Base-by-base conservation (phyloP, 2,888 invertebrate species). In the Trichacis sp. region DNA sequence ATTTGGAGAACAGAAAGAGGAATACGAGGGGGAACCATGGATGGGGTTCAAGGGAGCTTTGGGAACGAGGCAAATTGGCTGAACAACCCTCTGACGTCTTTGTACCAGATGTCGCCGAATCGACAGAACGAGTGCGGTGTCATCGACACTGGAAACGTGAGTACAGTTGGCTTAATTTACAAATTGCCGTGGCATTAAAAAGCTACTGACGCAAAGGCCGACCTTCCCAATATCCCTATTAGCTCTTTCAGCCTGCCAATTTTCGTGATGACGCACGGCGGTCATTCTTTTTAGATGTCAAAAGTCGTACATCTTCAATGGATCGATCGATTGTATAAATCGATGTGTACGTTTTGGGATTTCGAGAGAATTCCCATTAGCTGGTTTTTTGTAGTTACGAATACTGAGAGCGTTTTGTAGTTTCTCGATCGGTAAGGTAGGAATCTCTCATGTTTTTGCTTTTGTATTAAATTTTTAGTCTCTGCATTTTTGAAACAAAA, bases 21-120 rank as follows among this genome's bases (percentile, higher is more conserved):
- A 55, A 51, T 33, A 24, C 30, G 55, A 40, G 46, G 64, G 33
- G 69, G 79, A 58, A 81, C 76, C 46, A 82, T 83, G 83, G 84
- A 84, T 65, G 71, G 75, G 56, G 75, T 76, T 54, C 68, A 80
- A 48, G 82, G 78, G 63, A 74, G 78, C 48, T 69, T 83, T 43
- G 33, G n/a, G n/a, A 79, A 77, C 68, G 79, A 75, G 29, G 69
- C 76, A 56, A 79, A 78, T 76, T 83, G 84, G 84, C 74, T 83
- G 55, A 72, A 73, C 33, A 75, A 72, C 54, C 70, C 78, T 24
- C 69, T 78, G 36, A 79, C 82, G 38, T 76, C 81, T 11, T 73
- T 77, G 42, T 82, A 81, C 64, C 82, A 82, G 60, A 79, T 81
- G 62, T 81, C 82, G 30, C 74, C 78, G 11, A 77, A 73, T 63